Evolutionary conservation across 2,888 invertebrate genomes (phyloP).

Genomic region (Caenorhabditis sulstoni): DNA sequence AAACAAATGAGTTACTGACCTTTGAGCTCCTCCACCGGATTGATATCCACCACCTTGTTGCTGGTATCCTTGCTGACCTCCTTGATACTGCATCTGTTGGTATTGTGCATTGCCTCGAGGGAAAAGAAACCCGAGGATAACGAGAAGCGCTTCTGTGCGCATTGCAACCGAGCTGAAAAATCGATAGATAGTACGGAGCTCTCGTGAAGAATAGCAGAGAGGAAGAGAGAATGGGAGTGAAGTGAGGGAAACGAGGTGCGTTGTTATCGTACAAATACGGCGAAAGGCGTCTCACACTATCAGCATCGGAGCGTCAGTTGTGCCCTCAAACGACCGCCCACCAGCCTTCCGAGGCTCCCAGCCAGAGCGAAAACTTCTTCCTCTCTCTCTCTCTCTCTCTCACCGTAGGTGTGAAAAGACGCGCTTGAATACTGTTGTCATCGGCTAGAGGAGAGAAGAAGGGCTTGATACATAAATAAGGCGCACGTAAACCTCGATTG

Average conservation of each 20-base stretch:
- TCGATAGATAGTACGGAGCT: constrained; percentile 41
- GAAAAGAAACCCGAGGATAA: constrained; percentile 32
- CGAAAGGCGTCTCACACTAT: constrained; percentile 55
- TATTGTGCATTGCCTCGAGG: constrained; percentile 29
- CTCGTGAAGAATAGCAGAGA: constrained; percentile 17
- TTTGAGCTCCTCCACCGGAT: constrained; percentile 35
- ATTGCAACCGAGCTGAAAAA: constrained; percentile 36
- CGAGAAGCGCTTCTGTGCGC: constrained; percentile 45
- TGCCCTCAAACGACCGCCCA: constrained; percentile 53
- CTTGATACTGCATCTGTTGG: constrained; percentile 32
- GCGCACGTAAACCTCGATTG: constrained; percentile 36
- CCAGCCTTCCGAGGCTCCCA: constrained; percentile 43
- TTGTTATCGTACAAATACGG: constrained; percentile 59
- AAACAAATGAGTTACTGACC: constrained; percentile 5
- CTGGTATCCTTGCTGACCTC: constrained; percentile 47
- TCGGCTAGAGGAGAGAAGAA: constrained; percentile 1
- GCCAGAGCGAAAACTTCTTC: constrained; percentile 37
- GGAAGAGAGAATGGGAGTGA: constrained; percentile 21
- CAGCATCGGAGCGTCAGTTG: constrained; percentile 37
- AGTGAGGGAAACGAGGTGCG: constrained; percentile 48
- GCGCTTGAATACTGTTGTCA: constrained; percentile 27
- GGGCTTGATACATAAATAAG: constrained; percentile 57
- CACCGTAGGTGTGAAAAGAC: too few relatives aligned
- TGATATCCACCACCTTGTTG: constrained; percentile 44
- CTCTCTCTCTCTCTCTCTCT: too few relatives aligned